Conservation (phyloP, 1,140 invertebrate species). For the Leptinotarsa defecta region DNA sequence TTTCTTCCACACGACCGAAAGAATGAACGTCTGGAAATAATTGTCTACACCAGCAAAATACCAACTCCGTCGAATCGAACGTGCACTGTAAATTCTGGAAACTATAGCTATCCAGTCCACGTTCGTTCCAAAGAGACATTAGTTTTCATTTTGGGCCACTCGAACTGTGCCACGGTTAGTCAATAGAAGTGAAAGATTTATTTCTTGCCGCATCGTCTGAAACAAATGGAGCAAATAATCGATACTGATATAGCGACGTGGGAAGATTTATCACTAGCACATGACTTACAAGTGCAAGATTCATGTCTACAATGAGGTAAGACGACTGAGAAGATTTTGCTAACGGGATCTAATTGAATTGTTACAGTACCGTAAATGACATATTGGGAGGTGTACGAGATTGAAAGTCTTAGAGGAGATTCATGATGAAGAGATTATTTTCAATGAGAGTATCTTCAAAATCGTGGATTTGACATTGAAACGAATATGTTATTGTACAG, state of each 20-base stretch:
- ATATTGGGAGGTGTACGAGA: too few relatives aligned
- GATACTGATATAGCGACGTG: slow-evolving; percentile 52
- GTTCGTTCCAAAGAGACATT: slow-evolving; percentile 19
- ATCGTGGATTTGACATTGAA: too few relatives aligned
- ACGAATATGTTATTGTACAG: too few relatives aligned
- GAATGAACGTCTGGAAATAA: too few relatives aligned
- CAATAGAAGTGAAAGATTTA: slow-evolving; percentile 53
- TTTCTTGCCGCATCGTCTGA: slow-evolving; percentile 48
- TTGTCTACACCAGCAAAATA: background rate
- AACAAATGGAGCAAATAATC: slow-evolving; percentile 56
- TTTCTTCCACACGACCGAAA: too few relatives aligned
- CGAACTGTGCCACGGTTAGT: slow-evolving; percentile 35
- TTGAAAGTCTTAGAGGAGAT: too few relatives aligned
- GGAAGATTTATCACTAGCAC: slow-evolving; percentile 13
- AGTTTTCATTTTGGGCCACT: slow-evolving; percentile 21
- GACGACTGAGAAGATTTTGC: too few relatives aligned
- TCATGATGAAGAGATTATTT: too few relatives aligned
- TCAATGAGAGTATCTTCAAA: too few relatives aligned
- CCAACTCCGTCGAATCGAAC: background rate
- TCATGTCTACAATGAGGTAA: background rate
- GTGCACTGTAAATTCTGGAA: background rate
- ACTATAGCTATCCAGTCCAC: slow-evolving; percentile 23
- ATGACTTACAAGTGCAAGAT: slow-evolving; percentile 15
- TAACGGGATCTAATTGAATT: too few relatives aligned
- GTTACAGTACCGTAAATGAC: too few relatives aligned